phyloP scores from a whole-genome alignment of 2,113 vertebrate genomes.

The Centrocercus urophasianus region DNA sequence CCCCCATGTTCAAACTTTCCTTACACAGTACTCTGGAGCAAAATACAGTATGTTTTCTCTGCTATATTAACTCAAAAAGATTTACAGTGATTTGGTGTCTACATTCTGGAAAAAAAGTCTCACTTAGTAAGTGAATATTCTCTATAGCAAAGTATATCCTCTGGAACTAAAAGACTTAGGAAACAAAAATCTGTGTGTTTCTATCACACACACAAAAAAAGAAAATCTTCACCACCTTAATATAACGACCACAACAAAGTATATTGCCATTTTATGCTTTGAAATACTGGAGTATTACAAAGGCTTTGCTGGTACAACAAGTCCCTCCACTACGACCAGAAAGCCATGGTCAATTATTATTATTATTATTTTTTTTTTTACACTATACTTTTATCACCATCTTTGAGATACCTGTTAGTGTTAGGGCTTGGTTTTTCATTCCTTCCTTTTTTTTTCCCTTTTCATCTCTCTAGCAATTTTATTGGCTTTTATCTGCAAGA shows the following conservation, averaged over 20 bases:
- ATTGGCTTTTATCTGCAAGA: not conserved
- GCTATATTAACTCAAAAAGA: not conserved
- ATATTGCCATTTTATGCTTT: not conserved
- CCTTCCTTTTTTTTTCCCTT: not conserved
- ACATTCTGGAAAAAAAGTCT: not conserved
- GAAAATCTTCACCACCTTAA: not conserved
- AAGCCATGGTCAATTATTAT: no score
- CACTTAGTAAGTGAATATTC: not conserved
- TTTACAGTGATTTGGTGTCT: not conserved
- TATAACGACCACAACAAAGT: not conserved
- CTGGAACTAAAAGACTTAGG: not conserved
- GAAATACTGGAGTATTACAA: not conserved
- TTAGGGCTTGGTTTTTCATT: no score
- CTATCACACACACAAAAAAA: not conserved
- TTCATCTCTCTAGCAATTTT: not conserved
- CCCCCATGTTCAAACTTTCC: not conserved
- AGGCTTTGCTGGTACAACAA: no score
- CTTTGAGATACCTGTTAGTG: no score
- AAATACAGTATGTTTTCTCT: not conserved
- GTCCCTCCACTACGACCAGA: no score
- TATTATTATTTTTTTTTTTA: no score
- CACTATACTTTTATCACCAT: no score
- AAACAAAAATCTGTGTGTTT: not conserved
- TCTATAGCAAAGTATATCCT: not conserved
- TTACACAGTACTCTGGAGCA: not conserved